Evolutionary conservation across 2,888 invertebrate species (phyloP), one percentile per base, ranked within the genome.

Genomic region (Oligia latruncula): DNA sequence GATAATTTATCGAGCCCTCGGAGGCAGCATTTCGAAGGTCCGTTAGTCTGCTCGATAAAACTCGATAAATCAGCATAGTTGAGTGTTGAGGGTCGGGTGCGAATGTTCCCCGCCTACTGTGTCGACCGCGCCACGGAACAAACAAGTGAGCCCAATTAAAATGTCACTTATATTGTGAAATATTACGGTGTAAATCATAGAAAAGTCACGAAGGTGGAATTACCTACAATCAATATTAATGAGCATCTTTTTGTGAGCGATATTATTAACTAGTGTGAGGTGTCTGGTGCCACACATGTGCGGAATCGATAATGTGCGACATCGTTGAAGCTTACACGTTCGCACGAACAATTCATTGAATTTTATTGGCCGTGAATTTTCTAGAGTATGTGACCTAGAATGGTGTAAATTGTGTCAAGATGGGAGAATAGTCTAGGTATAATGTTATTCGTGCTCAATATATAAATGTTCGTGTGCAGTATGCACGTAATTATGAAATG

Each of bases 161-260:
- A 83, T 84, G 90, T 89, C 90, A 83, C 80, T 85, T 88, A 77
- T 84, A 77, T 77, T 85, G 82, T 90, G 88, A 90, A 89, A 83
- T 90, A 92, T 88, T 87, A 78, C 86, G 71, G 76, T 81, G 83
- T 90, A 87, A 89, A 89, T 90, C 87, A 89, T 80, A 86, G 74
- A 84, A 87, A 85, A 89, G 87, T 88, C 90, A 90, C 89, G 90
- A 86, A 89, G 74, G 84, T 52, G 83, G 87, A 90, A 90, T 88
- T 89, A 87, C 80, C 71, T 79, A 72, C 77, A 70, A 83, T 87
- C 80, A 85, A 88, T 90, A 88, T 88, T 90, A 78, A 90, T 89
- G 86, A 86, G 79, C n/a, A 64, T 79, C 23, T 89, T 89, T 89
- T 91, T 91, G 83, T 88, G 68, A 60, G 5, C 74, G 65, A 71